phyloP scores from a whole-genome alignment of 2,888 invertebrate genomes.

The Zhuqinia jingwanae region DNA sequence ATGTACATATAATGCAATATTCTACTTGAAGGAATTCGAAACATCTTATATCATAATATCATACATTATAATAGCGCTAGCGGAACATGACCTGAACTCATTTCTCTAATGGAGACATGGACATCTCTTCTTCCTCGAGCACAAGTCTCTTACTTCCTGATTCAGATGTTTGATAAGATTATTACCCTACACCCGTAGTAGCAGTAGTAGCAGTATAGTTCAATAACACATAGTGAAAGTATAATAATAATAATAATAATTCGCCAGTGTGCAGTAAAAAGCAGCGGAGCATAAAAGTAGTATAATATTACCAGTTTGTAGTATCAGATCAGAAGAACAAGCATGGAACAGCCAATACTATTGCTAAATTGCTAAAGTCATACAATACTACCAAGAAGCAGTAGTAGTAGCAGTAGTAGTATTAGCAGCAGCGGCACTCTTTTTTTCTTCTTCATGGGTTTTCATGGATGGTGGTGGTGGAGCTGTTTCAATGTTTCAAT shows the following conservation, averaged over 20 bases:
- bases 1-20: neutral
- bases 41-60: neutral
- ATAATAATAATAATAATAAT: too few relatives aligned
- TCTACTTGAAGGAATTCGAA: slow-evolving; percentile 10
- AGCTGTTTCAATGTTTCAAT: slow-evolving; percentile 35
- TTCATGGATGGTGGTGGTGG: neutral
- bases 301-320: neutral
- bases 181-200: neutral
- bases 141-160: slow-evolving; percentile 1
- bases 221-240: neutral
- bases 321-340: slow-evolving; percentile 35
- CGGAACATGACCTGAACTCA: slow-evolving; percentile 55
- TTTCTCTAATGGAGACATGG: slow-evolving; percentile 55
- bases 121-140: slow-evolving; percentile 12
- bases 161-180: slow-evolving; percentile 56
- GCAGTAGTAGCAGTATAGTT: neutral
- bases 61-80: neutral
- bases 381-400: too few relatives aligned
- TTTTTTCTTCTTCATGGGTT: slow-evolving; percentile 1
- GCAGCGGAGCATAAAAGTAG: neutral
- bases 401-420: too few relatives aligned
- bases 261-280: too few relatives aligned
- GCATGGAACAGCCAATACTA: slow-evolving; percentile 11
- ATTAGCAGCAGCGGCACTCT: neutral
- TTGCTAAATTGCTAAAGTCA: slow-evolving; percentile 5